These are phyloP conservation scores for Andricus quercusramuli DNA, from an alignment of 2,888 invertebrate genomes.

Conservation along the genomic window DNA sequence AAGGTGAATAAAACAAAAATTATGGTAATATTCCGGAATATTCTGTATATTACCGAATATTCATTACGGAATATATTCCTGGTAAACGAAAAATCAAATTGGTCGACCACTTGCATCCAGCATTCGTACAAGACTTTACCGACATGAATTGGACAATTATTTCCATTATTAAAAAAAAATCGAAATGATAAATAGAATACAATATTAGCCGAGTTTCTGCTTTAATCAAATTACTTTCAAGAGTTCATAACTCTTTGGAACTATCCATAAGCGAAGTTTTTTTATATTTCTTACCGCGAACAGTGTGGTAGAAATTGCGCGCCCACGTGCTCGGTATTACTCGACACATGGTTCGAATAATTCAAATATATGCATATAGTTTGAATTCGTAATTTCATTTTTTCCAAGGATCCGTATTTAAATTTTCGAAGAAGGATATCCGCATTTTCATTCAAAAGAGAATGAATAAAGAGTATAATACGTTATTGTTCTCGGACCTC, in stretches of 20 bases:
- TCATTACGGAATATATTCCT: too few relatives aligned
- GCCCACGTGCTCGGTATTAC: conserved; percentile 29
- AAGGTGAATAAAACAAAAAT: too few relatives aligned
- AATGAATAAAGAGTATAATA: conserved; percentile 10
- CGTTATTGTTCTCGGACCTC: conserved; percentile 15
- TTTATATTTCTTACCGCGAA: conserved; percentile 23
- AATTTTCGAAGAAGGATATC: conserved; percentile 24
- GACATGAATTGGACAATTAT: too few relatives aligned
- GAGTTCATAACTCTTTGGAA: conserved; percentile 12
- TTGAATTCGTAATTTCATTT: conserved; percentile 34
- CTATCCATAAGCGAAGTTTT: conserved; percentile 17
- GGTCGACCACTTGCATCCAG: too few relatives aligned
- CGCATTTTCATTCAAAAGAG: conserved; percentile 11
- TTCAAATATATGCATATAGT: conserved; percentile 34
- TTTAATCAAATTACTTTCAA: neutral
- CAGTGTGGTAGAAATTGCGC: conserved; percentile 34
- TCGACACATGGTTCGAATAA: conserved; percentile 40
- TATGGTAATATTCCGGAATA: too few relatives aligned
- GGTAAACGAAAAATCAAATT: too few relatives aligned
- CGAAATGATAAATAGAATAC: too few relatives aligned
- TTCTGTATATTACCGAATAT: too few relatives aligned
- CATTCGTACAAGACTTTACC: too few relatives aligned
- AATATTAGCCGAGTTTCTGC: neutral
- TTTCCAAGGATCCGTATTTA: conserved; percentile 23
- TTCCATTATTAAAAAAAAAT: too few relatives aligned